These are phyloP conservation scores for Dasypolia templi DNA, from an alignment of 2,888 invertebrate genomes.

Conservation along the genomic window DNA sequence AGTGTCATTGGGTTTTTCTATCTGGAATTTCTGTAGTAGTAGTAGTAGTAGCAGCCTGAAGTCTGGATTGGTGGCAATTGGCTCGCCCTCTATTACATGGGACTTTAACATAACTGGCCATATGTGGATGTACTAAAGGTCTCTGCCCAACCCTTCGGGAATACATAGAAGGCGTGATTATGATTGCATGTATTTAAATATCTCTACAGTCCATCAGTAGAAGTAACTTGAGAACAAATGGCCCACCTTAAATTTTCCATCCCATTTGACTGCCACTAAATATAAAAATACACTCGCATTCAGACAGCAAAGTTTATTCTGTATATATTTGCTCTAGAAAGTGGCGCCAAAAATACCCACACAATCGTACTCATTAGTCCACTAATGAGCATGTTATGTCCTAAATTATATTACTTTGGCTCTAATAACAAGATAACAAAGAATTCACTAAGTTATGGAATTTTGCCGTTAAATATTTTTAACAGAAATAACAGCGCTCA, in stretches of 20 bases:
- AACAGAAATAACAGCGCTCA: background rate
- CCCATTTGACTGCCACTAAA: background rate
- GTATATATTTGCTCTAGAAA: background rate
- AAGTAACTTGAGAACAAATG: background rate
- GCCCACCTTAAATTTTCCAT: background rate
- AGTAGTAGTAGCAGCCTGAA: background rate
- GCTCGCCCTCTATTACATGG: background rate
- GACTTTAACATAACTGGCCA: background rate
- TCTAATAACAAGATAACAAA: constrained; percentile 43
- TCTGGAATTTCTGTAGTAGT: background rate
- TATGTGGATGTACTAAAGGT: background rate
- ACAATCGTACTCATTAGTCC: constrained; percentile 13
- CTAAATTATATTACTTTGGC: constrained; percentile 16
- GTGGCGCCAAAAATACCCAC: background rate
- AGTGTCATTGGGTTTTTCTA: background rate
- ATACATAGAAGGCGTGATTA: background rate
- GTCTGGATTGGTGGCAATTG: background rate
- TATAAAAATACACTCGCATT: background rate
- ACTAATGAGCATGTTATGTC: constrained; percentile 25
- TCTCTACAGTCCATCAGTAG: background rate
- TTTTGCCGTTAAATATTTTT: background rate
- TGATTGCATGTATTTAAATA: background rate
- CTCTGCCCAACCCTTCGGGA: background rate
- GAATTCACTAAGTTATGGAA: background rate
- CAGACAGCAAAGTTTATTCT: background rate